Percentiles rank a stretch among this genome's conserved stretches.
These are phyloP conservation scores for Eilema sororculum DNA, from an alignment of 2,888 invertebrate species.

Conservation along the genomic window DNA sequence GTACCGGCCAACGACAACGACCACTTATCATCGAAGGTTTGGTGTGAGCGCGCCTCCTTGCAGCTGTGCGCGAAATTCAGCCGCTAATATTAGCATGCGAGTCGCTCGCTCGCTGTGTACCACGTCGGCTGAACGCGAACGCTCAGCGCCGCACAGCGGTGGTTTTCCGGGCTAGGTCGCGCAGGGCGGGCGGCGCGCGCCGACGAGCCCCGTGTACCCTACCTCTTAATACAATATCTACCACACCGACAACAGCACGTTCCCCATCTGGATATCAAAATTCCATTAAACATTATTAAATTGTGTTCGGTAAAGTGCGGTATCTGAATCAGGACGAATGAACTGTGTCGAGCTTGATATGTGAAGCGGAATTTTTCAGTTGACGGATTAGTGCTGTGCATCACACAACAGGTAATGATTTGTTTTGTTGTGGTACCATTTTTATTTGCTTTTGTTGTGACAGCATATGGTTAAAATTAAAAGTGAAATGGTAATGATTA, in stretches of 20 bases:
- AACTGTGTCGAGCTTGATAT: constrained; percentile 47
- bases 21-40: constrained; percentile 66
- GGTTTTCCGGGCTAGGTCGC: constrained; percentile 67
- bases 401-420: constrained; percentile 55
- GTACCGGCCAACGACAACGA: constrained; percentile 45
- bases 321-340: constrained; percentile 21
- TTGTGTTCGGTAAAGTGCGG: constrained; percentile 41
- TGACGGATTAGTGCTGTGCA: constrained; percentile 39
- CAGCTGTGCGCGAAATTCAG: constrained; percentile 57
- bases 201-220: constrained; percentile 59
- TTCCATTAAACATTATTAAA: constrained; percentile 21
- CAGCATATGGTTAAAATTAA: not conserved
- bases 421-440: constrained; percentile 43
- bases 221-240: constrained; percentile 57
- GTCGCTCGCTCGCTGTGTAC: constrained; percentile 50
- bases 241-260: constrained; percentile 59
- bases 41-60: constrained; percentile 63
- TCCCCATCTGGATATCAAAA: constrained; percentile 23
- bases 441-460: constrained; percentile 13
- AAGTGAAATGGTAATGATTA: not conserved
- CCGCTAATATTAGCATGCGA: constrained; percentile 72
- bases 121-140: constrained; percentile 48
- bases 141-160: constrained; percentile 47
- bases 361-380: constrained; percentile 45
- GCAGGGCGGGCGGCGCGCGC: constrained; percentile 85